A percentile compares a stretch with the other conserved stretches of the same genome.
Conservation (phyloP, 1,140 invertebrate species). For the Psix sp. region DNA sequence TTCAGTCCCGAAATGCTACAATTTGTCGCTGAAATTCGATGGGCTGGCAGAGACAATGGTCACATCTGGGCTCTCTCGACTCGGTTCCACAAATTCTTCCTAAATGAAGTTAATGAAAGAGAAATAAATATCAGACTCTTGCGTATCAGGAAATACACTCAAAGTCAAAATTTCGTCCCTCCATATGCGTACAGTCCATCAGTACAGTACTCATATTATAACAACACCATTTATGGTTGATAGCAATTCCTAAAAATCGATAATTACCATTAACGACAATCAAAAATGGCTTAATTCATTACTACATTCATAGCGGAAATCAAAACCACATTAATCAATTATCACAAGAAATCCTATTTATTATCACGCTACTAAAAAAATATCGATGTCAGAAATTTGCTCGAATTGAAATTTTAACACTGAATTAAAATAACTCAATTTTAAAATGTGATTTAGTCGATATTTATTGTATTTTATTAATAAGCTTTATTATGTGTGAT, state of each 20-base stretch:
- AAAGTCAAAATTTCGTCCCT: neutral
- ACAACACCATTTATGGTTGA: conserved; percentile 16
- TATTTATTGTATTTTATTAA: too few relatives aligned
- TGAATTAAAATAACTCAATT: too few relatives aligned
- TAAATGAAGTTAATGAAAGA: conserved; percentile 77
- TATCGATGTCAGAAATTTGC: too few relatives aligned
- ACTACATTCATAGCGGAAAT: too few relatives aligned
- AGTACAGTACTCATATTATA: conserved; percentile 9
- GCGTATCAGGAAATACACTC: conserved; percentile 67
- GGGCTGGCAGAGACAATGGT: conserved; percentile 80
- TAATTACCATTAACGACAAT: neutral
- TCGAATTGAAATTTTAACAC: too few relatives aligned
- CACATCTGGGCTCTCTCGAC: conserved; percentile 84
- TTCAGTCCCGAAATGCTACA: conserved; percentile 84
- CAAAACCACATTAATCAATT: too few relatives aligned
- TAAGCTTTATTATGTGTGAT: too few relatives aligned
- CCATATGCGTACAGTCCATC: conserved; percentile 1
- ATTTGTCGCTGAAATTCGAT: conserved; percentile 84
- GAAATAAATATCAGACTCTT: conserved; percentile 82
- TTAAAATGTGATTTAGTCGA: too few relatives aligned
- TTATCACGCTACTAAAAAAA: too few relatives aligned
- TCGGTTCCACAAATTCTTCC: conserved; percentile 87
- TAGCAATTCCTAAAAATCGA: neutral
- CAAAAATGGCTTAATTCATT: too few relatives aligned
- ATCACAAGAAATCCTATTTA: too few relatives aligned